Conservation (phyloP, 2,113 vertebrate species). For the Oostethus manadensis region DNA sequence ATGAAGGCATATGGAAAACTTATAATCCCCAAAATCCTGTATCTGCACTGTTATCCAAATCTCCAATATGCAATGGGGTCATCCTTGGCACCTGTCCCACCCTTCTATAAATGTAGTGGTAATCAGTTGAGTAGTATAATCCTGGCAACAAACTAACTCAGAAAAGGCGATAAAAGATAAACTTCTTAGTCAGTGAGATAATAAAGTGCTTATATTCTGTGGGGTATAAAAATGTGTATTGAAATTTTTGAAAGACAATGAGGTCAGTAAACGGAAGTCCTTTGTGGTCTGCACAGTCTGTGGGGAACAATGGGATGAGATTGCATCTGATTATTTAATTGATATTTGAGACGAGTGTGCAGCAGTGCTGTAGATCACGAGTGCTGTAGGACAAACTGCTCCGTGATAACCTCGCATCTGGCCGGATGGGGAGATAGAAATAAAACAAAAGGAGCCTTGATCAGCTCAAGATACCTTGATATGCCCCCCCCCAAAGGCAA, state of each 20-base stretch:
- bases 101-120: too few species aligned
- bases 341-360: conserved; percentile 41
- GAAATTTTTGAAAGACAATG: conserved; percentile 2
- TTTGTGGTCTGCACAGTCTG: conserved; percentile 33
- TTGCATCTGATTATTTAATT: conserved; percentile 43
- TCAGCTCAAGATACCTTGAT: conserved; percentile 40
- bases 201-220: not conserved
- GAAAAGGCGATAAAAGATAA: too few species aligned
- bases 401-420: conserved; percentile 43
- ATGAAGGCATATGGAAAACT: too few species aligned
- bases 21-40: too few species aligned
- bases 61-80: too few species aligned
- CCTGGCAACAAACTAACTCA: too few species aligned
- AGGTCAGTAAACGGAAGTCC: conserved; percentile 14
- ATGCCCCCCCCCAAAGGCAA: conserved; percentile 10
- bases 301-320: conserved; percentile 33
- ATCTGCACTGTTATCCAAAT: too few species aligned
- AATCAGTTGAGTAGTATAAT: too few species aligned
- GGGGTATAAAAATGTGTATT: not conserved
- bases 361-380: conserved; percentile 32
- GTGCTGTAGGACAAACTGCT: conserved; percentile 21
- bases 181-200: not conserved
- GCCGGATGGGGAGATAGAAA: conserved; percentile 33
- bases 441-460: conserved; percentile 39
- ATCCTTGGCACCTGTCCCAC: too few species aligned